These are phyloP conservation scores for Cydia amplana DNA, from an alignment of 1,140 invertebrate species.

Conservation along the genomic window DNA sequence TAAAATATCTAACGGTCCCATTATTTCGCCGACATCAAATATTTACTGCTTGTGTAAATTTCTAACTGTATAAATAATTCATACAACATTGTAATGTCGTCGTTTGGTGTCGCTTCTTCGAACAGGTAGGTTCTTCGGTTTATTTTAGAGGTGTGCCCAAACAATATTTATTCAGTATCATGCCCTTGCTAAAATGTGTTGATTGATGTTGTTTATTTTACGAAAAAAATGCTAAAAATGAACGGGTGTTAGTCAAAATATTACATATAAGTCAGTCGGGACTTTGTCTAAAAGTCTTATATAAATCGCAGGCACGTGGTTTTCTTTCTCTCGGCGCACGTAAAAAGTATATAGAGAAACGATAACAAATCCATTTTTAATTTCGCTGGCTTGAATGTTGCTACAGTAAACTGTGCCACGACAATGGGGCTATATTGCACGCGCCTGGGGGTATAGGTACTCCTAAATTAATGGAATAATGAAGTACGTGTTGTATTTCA, in stretches of 20 bases:
- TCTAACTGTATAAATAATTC: constrained; percentile 11
- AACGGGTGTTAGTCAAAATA: too few species aligned
- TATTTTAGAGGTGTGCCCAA: neutral
- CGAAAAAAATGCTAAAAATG: neutral
- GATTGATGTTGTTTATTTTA: neutral
- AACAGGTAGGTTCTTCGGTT: neutral
- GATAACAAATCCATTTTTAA: constrained; percentile 5
- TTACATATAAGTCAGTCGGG: too few species aligned
- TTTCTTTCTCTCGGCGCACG: neutral
- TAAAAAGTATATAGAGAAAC: neutral
- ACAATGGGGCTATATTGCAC: neutral
- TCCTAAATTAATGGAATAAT: too few species aligned
- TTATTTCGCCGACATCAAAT: neutral
- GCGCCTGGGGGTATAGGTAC: too few species aligned
- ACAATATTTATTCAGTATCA: neutral
- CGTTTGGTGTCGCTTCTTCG: neutral
- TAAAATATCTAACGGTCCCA: neutral
- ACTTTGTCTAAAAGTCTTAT: too few species aligned
- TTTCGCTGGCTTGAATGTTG: neutral
- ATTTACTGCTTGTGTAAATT: neutral
- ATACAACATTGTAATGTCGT: neutral
- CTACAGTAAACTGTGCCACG: neutral
- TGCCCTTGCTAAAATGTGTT: neutral
- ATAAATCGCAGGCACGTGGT: too few species aligned
- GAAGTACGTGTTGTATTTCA: too few species aligned